Conservation (phyloP, 1,140 invertebrate genomes). For the Ooceraea biroi region DNA sequence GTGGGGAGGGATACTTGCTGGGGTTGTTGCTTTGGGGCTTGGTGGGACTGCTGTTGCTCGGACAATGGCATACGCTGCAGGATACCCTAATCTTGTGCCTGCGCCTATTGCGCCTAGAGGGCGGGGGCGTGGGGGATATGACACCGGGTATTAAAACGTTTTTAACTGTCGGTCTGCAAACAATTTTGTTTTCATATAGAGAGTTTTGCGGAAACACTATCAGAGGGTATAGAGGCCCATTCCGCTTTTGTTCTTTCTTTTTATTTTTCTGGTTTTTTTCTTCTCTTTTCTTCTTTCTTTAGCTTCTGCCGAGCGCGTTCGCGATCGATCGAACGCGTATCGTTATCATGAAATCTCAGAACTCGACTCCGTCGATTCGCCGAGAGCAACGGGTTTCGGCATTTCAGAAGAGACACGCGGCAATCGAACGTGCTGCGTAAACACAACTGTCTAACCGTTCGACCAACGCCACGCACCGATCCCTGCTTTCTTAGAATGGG, state of each 20-base stretch:
- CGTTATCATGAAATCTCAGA: conserved; percentile 51
- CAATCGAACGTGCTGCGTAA: conserved; percentile 68
- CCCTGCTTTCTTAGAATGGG: conserved; percentile 82
- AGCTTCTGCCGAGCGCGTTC: conserved; percentile 60
- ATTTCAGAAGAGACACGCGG: conserved; percentile 67
- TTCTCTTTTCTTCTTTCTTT: conserved; percentile 20
- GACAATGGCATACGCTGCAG: conserved; percentile 86
- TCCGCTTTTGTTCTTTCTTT: conserved; percentile 50
- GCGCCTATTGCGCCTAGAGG: conserved; percentile 86
- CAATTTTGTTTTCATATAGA: conserved; percentile 84
- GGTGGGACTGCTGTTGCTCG: conserved; percentile 75
- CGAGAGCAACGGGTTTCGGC: conserved; percentile 56
- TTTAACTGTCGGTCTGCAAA: conserved; percentile 87
- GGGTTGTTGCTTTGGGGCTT: conserved; percentile 78
- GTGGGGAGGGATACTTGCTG: conserved; percentile 81
- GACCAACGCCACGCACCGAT: conserved; percentile 80
- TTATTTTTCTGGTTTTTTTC: conserved; percentile 16
- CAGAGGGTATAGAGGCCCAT: conserved; percentile 63
- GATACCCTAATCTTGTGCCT: conserved; percentile 86
- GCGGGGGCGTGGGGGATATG: conserved; percentile 84
- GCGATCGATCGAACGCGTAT: conserved; percentile 74
- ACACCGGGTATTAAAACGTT: conserved; percentile 86
- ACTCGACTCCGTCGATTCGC: conserved; percentile 47
- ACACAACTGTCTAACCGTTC: conserved; percentile 77
- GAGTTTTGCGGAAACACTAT: conserved; percentile 74